Percentiles rank a stretch among this genome's conserved stretches.
These are phyloP conservation scores for Tinea pellionella DNA, from an alignment of 2,888 invertebrate genomes.

Conservation along the genomic window DNA sequence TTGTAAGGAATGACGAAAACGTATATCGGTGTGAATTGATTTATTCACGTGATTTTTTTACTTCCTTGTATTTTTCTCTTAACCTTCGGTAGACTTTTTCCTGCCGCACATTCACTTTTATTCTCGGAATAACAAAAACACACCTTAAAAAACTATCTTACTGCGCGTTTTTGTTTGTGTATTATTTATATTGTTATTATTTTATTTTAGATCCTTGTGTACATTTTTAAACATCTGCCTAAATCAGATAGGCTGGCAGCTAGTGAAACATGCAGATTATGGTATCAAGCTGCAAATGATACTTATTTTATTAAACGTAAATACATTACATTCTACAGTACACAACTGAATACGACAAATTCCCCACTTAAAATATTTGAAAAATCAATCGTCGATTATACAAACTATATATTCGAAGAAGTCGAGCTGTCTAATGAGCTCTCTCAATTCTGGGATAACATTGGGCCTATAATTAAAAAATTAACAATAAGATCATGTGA, in stretches of 20 bases:
- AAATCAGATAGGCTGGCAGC: constrained; percentile 75
- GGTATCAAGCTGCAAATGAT: constrained; percentile 77
- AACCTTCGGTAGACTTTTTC: not conserved
- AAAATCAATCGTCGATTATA: constrained; percentile 49
- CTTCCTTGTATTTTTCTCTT: not conserved
- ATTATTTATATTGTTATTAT: not conserved
- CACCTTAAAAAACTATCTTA: too few relatives aligned
- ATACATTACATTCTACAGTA: constrained; percentile 56
- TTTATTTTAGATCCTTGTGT: constrained; percentile 70
- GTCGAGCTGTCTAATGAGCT: constrained; percentile 63
- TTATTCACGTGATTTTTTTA: constrained; percentile 8
- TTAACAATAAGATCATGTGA: constrained; percentile 71
- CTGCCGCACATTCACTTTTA: not conserved
- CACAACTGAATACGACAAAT: constrained; percentile 46
- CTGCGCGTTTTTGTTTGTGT: too few relatives aligned
- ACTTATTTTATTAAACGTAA: constrained; percentile 67
- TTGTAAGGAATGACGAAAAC: not conserved
- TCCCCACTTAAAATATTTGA: constrained; percentile 49
- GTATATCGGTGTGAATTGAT: not conserved
- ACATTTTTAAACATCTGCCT: constrained; percentile 72
- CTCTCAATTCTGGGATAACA: constrained; percentile 66
- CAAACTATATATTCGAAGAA: constrained; percentile 64
- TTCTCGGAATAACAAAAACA: not conserved
- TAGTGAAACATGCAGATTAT: constrained; percentile 72
- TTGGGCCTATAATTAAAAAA: constrained; percentile 67